These are phyloP conservation scores for Hippasteria phrygiana DNA, from an alignment of 53 echinoderm and acorn worm species.

Conservation along the genomic window DNA sequence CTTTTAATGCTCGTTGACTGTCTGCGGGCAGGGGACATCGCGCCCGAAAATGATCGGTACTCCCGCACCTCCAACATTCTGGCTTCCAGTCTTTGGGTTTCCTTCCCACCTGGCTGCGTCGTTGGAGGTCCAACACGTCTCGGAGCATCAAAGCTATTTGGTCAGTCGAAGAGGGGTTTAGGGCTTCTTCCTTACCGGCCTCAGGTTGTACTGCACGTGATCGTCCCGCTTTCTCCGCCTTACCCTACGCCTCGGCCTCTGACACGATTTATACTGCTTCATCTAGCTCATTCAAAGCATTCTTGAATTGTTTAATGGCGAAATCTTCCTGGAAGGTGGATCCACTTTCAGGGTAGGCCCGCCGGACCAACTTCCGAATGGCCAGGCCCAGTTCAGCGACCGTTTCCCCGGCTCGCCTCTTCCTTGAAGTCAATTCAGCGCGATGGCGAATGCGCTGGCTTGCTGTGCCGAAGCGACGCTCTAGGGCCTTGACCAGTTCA, in stretches of 20 bases:
- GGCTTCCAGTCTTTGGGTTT: not conserved
- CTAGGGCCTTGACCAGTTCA: slow-evolving; percentile 8
- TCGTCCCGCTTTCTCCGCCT: too few relatives aligned
- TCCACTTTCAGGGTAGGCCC: slow-evolving; percentile 17
- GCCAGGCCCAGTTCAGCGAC: slow-evolving; percentile 12
- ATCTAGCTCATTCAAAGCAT: slow-evolving; percentile 11
- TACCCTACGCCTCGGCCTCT: slow-evolving; percentile 3
- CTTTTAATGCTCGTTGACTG: too few relatives aligned
- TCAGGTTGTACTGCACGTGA: not conserved
- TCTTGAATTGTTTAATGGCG: slow-evolving; percentile 10
- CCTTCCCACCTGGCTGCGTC: not conserved
- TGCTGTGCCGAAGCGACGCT: slow-evolving; percentile 15
- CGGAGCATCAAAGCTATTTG: too few relatives aligned
- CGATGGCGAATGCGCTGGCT: not conserved
- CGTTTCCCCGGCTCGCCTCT: slow-evolving; percentile 5
- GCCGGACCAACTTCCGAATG: slow-evolving; percentile 12
- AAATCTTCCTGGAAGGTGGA: not conserved
- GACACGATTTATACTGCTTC: slow-evolving; percentile 28
- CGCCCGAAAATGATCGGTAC: not conserved
- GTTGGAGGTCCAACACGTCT: too few relatives aligned
- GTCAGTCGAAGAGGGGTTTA: too few relatives aligned
- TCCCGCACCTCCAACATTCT: slow-evolving; percentile 9
- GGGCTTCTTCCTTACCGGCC: too few relatives aligned
- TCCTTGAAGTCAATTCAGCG: not conserved
- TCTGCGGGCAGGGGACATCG: too few relatives aligned